These are phyloP conservation scores for Spea bombifrons DNA, from an alignment of 2,113 vertebrate species.

Conservation along the genomic window DNA sequence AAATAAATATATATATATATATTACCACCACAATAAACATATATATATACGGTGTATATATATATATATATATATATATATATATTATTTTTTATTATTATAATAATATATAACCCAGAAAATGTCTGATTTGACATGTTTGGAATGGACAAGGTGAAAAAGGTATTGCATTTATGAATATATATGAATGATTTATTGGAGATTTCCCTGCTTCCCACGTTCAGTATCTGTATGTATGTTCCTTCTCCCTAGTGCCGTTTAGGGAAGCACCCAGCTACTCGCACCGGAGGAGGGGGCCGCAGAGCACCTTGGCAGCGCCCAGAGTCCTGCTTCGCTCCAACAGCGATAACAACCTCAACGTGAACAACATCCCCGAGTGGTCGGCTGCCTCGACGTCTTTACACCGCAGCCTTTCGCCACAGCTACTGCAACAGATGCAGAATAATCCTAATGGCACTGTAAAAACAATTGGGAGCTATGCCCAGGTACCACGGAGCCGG, in stretches of 20 bases:
- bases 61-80: no score
- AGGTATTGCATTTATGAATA: no score
- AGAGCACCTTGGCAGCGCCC: slow-evolving; percentile 79
- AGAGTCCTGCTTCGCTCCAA: slow-evolving; percentile 90
- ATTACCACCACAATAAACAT: no score
- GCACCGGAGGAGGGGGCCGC: slow-evolving; percentile 78
- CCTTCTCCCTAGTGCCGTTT: slow-evolving; percentile 81
- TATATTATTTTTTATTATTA: no score
- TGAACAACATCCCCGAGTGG: slow-evolving; percentile 71
- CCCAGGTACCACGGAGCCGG: slow-evolving; percentile 75
- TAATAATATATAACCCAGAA: no score
- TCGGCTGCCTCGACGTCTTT: slow-evolving; percentile 69
- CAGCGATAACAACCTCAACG: slow-evolving; percentile 89
- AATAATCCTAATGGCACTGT: slow-evolving; percentile 83
- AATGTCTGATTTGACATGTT: no score
- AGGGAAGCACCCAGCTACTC: slow-evolving; percentile 90
- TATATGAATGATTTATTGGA: no score
- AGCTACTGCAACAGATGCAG: slow-evolving; percentile 86
- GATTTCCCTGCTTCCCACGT: no score
- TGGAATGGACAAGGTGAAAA: no score
- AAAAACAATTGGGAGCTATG: slow-evolving; percentile 77
- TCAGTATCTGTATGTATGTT: background rate
- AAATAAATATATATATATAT: no score
- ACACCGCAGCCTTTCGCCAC: slow-evolving; percentile 90
- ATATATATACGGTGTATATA: no score